phyloP scores from a whole-genome alignment of 2,888 invertebrate genomes.

The Frankliniella intonsa region DNA sequence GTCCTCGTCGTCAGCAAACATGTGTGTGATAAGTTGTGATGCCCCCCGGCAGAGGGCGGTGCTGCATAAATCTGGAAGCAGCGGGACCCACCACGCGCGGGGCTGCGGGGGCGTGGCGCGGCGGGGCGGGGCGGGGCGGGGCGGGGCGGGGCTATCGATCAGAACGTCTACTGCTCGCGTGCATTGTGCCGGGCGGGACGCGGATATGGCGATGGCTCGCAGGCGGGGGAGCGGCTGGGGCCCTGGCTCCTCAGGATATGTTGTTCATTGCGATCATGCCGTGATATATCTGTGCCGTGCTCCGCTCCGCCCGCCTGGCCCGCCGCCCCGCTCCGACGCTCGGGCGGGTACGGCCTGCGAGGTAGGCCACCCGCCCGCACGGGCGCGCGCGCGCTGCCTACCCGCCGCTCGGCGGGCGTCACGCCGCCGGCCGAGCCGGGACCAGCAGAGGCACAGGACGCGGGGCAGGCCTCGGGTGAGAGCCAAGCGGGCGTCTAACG shows the following conservation, averaged over 20 bases:
- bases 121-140: not conserved
- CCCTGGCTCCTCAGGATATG: too few relatives aligned
- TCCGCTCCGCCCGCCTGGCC: too few relatives aligned
- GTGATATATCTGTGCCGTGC: too few relatives aligned
- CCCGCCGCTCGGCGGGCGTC: not conserved
- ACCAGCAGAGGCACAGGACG: not conserved
- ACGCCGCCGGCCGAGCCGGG: not conserved
- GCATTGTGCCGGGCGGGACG: not conserved
- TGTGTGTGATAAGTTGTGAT: conserved; percentile 1
- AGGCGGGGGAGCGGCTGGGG: too few relatives aligned
- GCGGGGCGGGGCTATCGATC: not conserved
- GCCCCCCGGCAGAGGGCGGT: not conserved
- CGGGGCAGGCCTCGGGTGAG: too few relatives aligned
- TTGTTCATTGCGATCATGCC: too few relatives aligned
- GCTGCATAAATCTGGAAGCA: not conserved
- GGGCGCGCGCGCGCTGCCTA: not conserved
- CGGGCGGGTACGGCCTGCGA: not conserved
- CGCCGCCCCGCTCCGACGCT: too few relatives aligned
- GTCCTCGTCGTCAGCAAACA: not conserved
- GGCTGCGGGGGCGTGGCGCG: not conserved
- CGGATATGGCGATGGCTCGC: too few relatives aligned
- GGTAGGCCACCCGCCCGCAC: not conserved
- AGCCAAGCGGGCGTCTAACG: too few relatives aligned
- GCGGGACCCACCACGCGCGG: not conserved
- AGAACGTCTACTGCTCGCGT: not conserved